Percentiles rank a stretch among this genome's conserved stretches.
Evolutionary conservation across 2,888 invertebrate species (phyloP).

Genomic region (Leptopterna dolabrata): DNA sequence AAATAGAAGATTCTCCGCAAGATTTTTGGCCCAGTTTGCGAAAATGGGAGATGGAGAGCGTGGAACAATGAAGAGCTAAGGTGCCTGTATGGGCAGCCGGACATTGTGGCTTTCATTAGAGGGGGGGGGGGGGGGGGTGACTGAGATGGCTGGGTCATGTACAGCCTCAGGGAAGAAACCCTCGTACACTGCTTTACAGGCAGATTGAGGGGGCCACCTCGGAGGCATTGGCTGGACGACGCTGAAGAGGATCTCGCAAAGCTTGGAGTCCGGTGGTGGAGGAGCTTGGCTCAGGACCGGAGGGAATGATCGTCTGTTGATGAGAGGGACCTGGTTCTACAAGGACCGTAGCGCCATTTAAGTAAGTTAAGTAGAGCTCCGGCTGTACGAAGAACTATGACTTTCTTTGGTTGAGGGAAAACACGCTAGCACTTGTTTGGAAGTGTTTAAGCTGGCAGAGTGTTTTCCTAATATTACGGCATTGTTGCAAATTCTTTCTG

Average conservation of each 20-base stretch:
- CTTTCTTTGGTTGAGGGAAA: too few species aligned
- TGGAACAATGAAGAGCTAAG: constrained; percentile 14
- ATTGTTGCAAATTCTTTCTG: too few species aligned
- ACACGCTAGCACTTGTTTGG: too few species aligned
- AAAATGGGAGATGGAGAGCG: constrained; percentile 36
- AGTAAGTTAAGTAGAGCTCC: too few species aligned
- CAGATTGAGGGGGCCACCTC: neutral
- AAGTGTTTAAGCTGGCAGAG: too few species aligned
- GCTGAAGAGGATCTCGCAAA: neutral
- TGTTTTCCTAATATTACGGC: too few species aligned
- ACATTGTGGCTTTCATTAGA: neutral
- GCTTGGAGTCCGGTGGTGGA: too few species aligned
- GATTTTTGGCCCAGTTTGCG: constrained; percentile 19
- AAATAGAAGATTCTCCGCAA: constrained; percentile 28
- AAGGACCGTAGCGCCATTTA: neutral
- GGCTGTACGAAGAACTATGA: too few species aligned
- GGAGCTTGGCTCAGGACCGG: too few species aligned
- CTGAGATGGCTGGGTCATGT: constrained; percentile 28
- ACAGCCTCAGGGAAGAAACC: neutral
- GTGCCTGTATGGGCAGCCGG: constrained; percentile 18
- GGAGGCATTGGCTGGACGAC: neutral
- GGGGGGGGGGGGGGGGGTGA: neutral
- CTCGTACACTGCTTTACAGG: neutral
- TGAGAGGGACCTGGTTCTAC: neutral
- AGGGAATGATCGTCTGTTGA: too few species aligned